Conservation (phyloP, 2,888 invertebrate genomes). For the Lucinisca nassula region DNA sequence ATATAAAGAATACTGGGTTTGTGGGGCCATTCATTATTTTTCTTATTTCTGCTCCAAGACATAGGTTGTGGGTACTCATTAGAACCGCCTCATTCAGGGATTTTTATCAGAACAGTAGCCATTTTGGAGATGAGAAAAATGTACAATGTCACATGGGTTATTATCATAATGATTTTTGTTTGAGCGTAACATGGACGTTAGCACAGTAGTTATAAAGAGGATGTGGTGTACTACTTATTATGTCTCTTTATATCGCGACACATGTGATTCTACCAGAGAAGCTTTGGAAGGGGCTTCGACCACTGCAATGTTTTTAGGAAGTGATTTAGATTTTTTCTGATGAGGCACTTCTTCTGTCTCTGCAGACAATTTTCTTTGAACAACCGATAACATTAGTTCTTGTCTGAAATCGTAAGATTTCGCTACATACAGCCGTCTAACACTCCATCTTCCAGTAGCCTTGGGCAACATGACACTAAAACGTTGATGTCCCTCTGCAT, state of each 20-base stretch:
- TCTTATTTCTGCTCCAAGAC: too few species aligned
- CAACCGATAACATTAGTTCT: not conserved
- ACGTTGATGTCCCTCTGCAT: not conserved
- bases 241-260: not conserved
- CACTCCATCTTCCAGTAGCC: slow-evolving; percentile 4
- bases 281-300: not conserved
- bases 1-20: too few species aligned
- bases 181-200: too few species aligned
- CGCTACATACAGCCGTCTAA: not conserved
- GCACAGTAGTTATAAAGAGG: too few species aligned
- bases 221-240: too few species aligned
- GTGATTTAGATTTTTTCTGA: not conserved
- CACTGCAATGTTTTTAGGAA: not conserved
- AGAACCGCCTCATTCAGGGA: too few species aligned
- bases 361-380: not conserved
- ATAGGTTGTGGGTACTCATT: too few species aligned
- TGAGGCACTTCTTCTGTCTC: not conserved
- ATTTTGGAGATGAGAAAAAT: too few species aligned
- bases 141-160: too few species aligned
- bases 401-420: slow-evolving; percentile 6
- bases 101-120: too few species aligned
- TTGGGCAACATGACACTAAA: not conserved
- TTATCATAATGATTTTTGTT: too few species aligned
- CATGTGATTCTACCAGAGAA: not conserved
- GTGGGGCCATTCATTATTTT: too few species aligned